Evolutionary conservation across 2,113 vertebrate genomes (phyloP).

Genomic region (Phyllostomus hastatus): DNA sequence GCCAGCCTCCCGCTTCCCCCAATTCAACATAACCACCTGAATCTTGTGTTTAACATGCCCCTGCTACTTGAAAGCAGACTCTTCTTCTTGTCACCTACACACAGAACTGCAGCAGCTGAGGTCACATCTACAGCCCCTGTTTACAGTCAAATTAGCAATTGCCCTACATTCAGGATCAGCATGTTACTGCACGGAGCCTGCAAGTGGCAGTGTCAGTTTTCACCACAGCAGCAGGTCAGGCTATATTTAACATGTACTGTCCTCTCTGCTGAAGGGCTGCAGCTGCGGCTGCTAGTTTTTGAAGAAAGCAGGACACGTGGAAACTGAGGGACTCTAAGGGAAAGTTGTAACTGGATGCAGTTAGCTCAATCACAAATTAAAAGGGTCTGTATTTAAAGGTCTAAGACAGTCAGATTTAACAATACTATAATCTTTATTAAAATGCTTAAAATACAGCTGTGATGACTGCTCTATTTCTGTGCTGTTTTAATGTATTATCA

Average conservation of each 20-base stretch:
- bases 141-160: constrained; percentile 49
- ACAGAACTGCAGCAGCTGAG: constrained; percentile 35
- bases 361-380: constrained; percentile 38
- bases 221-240: constrained; percentile 72
- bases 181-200: constrained; percentile 62
- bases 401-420: not conserved
- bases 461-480: constrained; percentile 3
- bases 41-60: constrained; percentile 7
- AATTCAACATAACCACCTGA: not conserved
- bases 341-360: not conserved
- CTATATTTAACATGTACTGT: constrained; percentile 83
- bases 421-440: constrained; percentile 36
- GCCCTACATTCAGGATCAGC: constrained; percentile 77
- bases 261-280: constrained; percentile 72
- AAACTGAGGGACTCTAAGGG: not conserved
- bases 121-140: constrained; percentile 57
- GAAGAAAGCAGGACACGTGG: constrained; percentile 69
- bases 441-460: constrained; percentile 40
- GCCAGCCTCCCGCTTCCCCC: not conserved
- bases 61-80: not conserved
- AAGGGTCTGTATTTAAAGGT: constrained; percentile 10
- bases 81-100: constrained; percentile 19
- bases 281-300: constrained; percentile 74
- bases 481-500: not conserved
- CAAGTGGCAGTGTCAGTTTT: constrained; percentile 72